Base-by-base conservation (phyloP, 2,797 vertebrate species). In the Borostomias antarcticus region DNA sequence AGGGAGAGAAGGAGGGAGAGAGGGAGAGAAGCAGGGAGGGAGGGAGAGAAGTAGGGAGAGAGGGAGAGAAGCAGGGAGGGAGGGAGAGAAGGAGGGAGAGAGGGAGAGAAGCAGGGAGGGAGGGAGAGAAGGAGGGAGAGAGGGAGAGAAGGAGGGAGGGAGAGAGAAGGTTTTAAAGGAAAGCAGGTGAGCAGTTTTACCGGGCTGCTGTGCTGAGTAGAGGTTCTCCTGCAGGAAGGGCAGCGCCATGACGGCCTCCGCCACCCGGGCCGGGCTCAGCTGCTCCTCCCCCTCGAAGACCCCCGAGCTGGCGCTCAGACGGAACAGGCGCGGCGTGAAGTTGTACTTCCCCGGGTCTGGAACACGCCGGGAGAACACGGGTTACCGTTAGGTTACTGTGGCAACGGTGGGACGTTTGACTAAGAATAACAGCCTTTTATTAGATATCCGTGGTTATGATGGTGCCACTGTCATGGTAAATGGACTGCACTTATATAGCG, bases 271-370 rank as follows among this genome's bases (percentile, higher is more conserved):
- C 0, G 90, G 79, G 66, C 82, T 89, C 66, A 92, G 81, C 58
- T 79, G 77, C 80, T 94, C 93, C 74, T 91, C 89, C 50, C 87
- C 87, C 23, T 86, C 85, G 21, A 94, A 93, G 6, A 78, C 57
- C 5, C 93, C 91, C 0, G 89, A 89, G 64, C 88, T 88, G 76
- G 90, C 90, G 7, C 87, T 90, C 62, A 94, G 74, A 13, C 72
- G 74, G 86, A 89, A 94, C 43, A 94, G 87, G 13, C 91, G 86
- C 0, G 92, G 90, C 0, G 90, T 93, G 85, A 89, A 91, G 82
- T 91, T 94, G 79, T 92, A 94, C 74, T 93, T 94, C 29, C 93
- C 93, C 58, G 91, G 92, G 85, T 94, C 93, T 94, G 74, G 1
- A 72, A 28, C 37, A 35, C 28, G n/a, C n/a, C n/a, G 6, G 40